phyloP scores from a whole-genome alignment of 2,888 invertebrate species.

The Ichneumoninae sp. region DNA sequence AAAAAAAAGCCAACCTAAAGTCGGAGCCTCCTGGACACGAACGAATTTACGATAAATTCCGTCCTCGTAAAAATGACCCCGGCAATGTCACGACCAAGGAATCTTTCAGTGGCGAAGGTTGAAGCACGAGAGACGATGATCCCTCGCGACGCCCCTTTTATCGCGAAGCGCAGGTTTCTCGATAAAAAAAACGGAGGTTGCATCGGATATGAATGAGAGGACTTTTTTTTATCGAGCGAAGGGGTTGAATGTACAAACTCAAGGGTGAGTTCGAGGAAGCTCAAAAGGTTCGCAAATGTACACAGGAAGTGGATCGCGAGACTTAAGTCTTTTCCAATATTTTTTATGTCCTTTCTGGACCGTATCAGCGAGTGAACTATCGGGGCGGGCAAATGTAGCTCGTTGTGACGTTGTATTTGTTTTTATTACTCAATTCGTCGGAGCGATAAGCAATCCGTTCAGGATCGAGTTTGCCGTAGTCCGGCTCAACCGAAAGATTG shows the following conservation, averaged over 20 bases:
- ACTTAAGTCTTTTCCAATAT: background rate
- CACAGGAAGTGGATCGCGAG: background rate
- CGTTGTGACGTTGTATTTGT: conserved; percentile 27
- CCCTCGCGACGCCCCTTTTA: background rate
- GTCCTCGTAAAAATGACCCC: background rate
- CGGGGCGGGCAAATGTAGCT: conserved; percentile 16
- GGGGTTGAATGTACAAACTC: background rate
- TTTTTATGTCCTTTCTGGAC: background rate
- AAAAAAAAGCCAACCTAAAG: background rate
- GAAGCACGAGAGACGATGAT: conserved; percentile 5
- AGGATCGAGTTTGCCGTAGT: conserved; percentile 63
- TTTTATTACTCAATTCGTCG: conserved; percentile 57
- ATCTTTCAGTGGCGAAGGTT: background rate
- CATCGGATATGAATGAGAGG: conserved; percentile 19
- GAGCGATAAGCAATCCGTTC: conserved; percentile 63
- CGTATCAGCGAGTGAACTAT: background rate
- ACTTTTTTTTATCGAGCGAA: conserved; percentile 8
- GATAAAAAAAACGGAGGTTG: background rate
- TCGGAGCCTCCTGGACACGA: background rate
- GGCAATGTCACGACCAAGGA: background rate
- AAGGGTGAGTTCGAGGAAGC: background rate
- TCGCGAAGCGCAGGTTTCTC: background rate
- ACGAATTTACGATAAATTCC: background rate
- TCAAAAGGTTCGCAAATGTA: background rate
- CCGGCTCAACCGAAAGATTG: conserved; percentile 47